Conservation (phyloP, 1,140 invertebrate genomes). For the Rhopalosiphum padi region DNA sequence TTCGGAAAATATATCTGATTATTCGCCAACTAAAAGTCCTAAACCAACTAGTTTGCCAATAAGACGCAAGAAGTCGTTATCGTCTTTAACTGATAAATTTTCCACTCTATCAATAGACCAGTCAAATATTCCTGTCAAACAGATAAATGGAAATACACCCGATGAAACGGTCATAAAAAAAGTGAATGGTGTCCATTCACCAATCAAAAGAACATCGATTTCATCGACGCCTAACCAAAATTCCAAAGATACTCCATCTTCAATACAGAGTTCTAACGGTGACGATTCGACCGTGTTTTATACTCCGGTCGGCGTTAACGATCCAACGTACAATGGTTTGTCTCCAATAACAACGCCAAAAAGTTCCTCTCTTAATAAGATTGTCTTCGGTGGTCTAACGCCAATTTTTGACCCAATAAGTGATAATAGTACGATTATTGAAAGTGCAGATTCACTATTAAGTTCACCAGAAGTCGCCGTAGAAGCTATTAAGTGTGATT, state of each 20-base stretch:
- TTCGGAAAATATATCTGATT: conserved; percentile 1
- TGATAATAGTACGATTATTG: background rate
- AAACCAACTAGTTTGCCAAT: conserved; percentile 23
- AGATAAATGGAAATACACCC: background rate
- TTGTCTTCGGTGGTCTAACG: background rate
- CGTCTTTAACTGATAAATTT: conserved; percentile 15
- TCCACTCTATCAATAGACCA: conserved; percentile 16
- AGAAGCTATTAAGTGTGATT: conserved; percentile 42
- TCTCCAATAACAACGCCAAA: conserved; percentile 15
- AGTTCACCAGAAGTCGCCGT: conserved; percentile 28
- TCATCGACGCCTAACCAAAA: conserved; percentile 17
- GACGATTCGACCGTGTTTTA: background rate
- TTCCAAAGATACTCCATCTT: background rate
- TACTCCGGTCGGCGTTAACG: background rate
- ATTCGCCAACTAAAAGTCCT: background rate
- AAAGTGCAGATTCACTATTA: background rate
- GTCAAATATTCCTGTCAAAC: background rate
- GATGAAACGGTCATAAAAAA: conserved; percentile 19
- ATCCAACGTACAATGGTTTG: background rate
- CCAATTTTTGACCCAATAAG: background rate
- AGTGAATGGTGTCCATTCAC: background rate
- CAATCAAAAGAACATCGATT: background rate
- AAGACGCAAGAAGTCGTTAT: conserved; percentile 26
- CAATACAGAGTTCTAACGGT: background rate
- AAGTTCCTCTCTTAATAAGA: background rate